Evolutionary conservation across 2,113 vertebrate genomes (phyloP), one percentile per base, ranked within the genome.

Genomic region (Syngnathus scovelli): DNA sequence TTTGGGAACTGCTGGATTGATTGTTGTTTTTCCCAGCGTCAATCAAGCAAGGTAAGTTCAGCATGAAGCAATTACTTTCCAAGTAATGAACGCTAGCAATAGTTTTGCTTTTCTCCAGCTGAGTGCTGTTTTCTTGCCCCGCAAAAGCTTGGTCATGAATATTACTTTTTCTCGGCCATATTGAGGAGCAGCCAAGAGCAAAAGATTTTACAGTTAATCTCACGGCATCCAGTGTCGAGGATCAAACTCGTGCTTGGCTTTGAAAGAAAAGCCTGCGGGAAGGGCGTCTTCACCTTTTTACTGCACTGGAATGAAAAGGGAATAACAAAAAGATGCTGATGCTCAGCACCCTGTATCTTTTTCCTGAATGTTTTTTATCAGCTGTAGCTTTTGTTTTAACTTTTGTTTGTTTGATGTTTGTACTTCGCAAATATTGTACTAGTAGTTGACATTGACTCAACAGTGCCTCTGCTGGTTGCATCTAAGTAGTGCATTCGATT

Each of bases 231-330:
- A 15, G 37, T 71, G 75, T 78, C 67, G 67, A 62, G 56, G 80
- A 80, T 84, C 80, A 80, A 82, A 82, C 74, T 68, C 52, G 41
- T 72, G 69, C 65, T 82, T 48, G 36, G 54, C 72, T 61, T 78
- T 75, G 44, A 81, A 67, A 76, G 71, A 48, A 56, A 15, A 10
- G 62, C 68, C 75, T 67, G 38, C 68, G 63, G 73, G 64, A 64
- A 75, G 36, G 19, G 64, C 64, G 54, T 67, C 44, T 74, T 74
- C 49, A 7, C 62, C 58, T 68, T 71, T 60, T 72, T 55, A 21
- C 62, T 69, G 61, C 78, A 69, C 38, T 54, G 66, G 64, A 66
- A 80, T 77, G 37, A 82, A 82, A 69, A 77, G 38, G 15, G 61
- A 69, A 65, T 39, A 64, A 64, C 10, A 37, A 61, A 56, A 62